A percentile compares a stretch with the other conserved stretches of the same genome.
phyloP scores from a whole-genome alignment of 2,113 vertebrate genomes.

The Alligator sinensis region DNA sequence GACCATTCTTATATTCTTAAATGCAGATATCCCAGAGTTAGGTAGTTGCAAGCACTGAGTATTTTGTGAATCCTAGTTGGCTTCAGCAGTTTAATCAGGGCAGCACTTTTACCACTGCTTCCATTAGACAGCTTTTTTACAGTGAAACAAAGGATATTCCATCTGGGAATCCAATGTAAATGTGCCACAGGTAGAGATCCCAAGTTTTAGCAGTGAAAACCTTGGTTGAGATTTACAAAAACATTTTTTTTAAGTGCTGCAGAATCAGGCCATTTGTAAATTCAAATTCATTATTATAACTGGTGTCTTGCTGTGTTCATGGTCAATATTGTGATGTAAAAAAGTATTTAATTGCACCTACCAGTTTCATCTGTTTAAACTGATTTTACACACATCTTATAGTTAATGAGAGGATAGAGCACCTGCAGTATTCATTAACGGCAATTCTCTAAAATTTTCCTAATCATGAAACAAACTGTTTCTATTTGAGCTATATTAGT shows the following conservation, averaged over 20 bases:
- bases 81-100: neutral
- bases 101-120: neutral
- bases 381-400: neutral
- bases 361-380: neutral
- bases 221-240: neutral
- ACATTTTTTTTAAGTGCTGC: neutral
- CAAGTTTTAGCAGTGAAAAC: neutral
- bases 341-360: neutral
- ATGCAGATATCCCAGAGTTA: neutral
- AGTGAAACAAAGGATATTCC: neutral
- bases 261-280: neutral
- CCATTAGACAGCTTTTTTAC: neutral
- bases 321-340: neutral
- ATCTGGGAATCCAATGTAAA: neutral
- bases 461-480: neutral
- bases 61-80: neutral
- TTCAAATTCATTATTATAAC: neutral
- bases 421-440: conserved; percentile 6
- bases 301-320: neutral
- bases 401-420: neutral
- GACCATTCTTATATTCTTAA: neutral
- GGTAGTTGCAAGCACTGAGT: neutral
- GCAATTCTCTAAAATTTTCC: neutral
- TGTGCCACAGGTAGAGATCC: neutral
- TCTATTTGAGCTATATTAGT: neutral